These are phyloP conservation scores for Aulostomus chinensis DNA, from an alignment of 2,797 vertebrate species.

Conservation along the genomic window DNA sequence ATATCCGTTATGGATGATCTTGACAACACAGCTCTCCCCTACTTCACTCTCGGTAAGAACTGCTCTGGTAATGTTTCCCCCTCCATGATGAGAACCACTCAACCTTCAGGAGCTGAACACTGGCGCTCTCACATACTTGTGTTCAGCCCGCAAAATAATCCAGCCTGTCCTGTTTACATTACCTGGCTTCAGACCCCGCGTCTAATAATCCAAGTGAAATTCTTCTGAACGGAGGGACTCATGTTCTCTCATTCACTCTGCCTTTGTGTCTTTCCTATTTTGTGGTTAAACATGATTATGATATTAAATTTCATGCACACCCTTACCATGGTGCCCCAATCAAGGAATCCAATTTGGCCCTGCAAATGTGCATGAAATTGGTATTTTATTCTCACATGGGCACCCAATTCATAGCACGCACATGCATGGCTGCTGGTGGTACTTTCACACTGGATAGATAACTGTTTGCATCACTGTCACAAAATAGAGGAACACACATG, in stretches of 20 bases:
- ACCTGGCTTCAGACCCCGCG: too few species aligned
- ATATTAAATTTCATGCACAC: constrained; percentile 57
- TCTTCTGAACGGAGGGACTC: too few species aligned
- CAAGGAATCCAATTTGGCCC: constrained; percentile 59
- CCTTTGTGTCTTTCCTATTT: constrained; percentile 19
- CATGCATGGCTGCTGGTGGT: constrained; percentile 4
- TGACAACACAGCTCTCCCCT: constrained; percentile 98
- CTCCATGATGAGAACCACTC: constrained; percentile 10
- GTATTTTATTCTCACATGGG: constrained; percentile 45
- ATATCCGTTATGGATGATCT: constrained; percentile 97
- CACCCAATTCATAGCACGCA: constrained; percentile 13
- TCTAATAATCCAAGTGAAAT: too few species aligned
- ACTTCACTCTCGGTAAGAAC: constrained; percentile 95
- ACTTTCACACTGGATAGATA: constrained; percentile 2
- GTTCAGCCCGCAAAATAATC: too few species aligned
- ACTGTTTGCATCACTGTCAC: constrained; percentile 15
- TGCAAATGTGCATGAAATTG: constrained; percentile 67
- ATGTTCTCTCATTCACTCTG: too few species aligned
- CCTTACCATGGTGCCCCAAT: constrained; percentile 36
- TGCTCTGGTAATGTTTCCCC: constrained; percentile 24
- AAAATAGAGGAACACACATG: background rate
- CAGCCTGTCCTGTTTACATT: too few species aligned
- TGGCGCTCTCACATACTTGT: background rate
- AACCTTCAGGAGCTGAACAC: too few species aligned
- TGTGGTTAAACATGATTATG: constrained; percentile 48